Base-by-base conservation (phyloP, 2,113 vertebrate genomes). In the Pipra filicauda region DNA sequence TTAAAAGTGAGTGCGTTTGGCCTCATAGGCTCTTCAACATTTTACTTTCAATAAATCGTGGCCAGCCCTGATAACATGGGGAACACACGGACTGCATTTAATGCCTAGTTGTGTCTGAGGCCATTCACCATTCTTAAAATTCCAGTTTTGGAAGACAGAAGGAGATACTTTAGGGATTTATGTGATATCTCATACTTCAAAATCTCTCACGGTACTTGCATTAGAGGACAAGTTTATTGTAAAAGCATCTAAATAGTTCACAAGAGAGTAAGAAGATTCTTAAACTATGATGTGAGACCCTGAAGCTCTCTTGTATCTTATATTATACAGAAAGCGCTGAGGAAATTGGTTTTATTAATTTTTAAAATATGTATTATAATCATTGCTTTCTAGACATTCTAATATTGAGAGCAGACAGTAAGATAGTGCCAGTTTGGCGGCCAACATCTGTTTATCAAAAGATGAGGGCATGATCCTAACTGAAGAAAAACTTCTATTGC, bases 11-110 rank as follows among this genome's bases (percentile, higher is more conserved):
- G 15, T 12, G 10, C 15, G 35, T 51, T 55, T 74, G 18, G 26
- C 11, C n/a, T 43, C 30, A 33, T 0, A 58, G 43, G 57, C 11
- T 23, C 8, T 46, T 76, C 0, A 3, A n/a, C 1, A 1, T 24
- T 62, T 84, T 57, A 17, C 41, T 51, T 54, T 23, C n/a, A 51
- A 80, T 46, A 65, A 79, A 27, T 31, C 17, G n/a, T 2, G 11
- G 19, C 12, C 28, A 67, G 12, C 8, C n/a, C 31, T 26, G 43
- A 15, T 77, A 70, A 37, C 22, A 6, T 15, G 8, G 18, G 28
- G 11, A 19, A 62, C 4, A 26, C 26, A 24, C 4, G 64, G 33
- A 61, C 3, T 35, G 26, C 10, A 62, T 81, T 88, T 78, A 88
- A 35, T 33, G 33, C 24, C n/a, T 20, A 3, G 13, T 16, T 37